phyloP scores from a whole-genome alignment of 2,113 vertebrate genomes.

The Romanogobio albipinnatus region DNA sequence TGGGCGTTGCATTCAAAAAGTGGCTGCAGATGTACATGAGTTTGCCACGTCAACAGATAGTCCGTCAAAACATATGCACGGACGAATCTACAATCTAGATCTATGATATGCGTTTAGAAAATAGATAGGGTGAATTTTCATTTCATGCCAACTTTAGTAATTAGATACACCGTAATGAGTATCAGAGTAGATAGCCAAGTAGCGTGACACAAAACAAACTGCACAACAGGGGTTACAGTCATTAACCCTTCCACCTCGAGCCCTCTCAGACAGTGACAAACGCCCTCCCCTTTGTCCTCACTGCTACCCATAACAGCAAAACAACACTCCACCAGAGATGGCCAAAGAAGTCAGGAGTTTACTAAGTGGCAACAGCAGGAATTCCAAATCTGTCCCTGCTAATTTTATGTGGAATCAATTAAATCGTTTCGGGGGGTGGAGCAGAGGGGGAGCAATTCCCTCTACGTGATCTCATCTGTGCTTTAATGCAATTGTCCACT shows the following conservation, averaged over 20 bases:
- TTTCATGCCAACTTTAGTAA: neutral
- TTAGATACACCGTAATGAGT: slow-evolving; percentile 38
- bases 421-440: slow-evolving; percentile 77
- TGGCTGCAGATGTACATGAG: neutral
- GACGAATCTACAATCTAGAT: too few relatives aligned
- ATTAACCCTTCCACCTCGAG: slow-evolving; percentile 73
- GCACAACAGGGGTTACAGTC: slow-evolving; percentile 78
- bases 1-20: neutral
- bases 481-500: slow-evolving; percentile 97
- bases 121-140: neutral
- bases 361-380: slow-evolving; percentile 55
- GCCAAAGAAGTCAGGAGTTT: slow-evolving; percentile 38
- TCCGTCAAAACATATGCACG: too few relatives aligned
- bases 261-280: slow-evolving; percentile 77
- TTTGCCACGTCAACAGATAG: neutral
- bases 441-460: slow-evolving; percentile 75
- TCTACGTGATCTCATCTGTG: slow-evolving; percentile 90
- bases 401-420: slow-evolving; percentile 84
- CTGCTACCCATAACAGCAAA: slow-evolving; percentile 28
- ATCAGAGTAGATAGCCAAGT: slow-evolving; percentile 42
- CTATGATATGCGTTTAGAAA: neutral
- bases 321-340: slow-evolving; percentile 19
- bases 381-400: slow-evolving; percentile 76
- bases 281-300: slow-evolving; percentile 61
- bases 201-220: slow-evolving; percentile 61